These are phyloP conservation scores for Agrypnia vestita DNA, from an alignment of 1,140 invertebrate species.

Conservation along the genomic window DNA sequence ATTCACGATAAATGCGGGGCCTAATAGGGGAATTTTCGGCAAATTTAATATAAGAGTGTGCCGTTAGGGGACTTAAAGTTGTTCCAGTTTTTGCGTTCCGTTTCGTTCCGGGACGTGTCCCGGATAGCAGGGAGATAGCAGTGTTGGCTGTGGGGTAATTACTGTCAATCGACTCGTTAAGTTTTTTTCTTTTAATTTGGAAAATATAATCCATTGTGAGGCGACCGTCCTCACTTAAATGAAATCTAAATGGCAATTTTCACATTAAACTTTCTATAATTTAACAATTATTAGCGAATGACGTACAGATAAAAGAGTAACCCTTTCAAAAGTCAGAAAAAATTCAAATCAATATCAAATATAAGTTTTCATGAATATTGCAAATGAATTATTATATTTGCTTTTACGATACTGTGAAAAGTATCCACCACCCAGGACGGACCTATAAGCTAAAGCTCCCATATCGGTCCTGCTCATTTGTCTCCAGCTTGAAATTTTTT, in stretches of 20 bases:
- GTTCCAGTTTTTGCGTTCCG: not conserved
- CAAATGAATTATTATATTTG: no score
- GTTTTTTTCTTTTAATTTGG: not conserved
- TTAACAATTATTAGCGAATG: no score
- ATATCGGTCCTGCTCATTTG: no score
- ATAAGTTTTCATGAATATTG: no score
- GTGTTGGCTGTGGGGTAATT: not conserved
- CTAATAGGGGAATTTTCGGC: not conserved
- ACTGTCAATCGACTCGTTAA: conserved; percentile 4
- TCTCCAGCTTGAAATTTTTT: no score
- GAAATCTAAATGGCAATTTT: not conserved
- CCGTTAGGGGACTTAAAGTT: conserved; percentile 14
- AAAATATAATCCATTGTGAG: not conserved
- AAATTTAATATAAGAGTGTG: conserved; percentile 2
- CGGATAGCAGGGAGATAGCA: not conserved
- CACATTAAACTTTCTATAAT: not conserved
- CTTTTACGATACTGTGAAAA: no score
- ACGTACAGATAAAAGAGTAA: no score
- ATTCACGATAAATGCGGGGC: not conserved
- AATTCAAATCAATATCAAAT: no score
- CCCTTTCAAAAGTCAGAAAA: no score
- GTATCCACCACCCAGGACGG: no score
- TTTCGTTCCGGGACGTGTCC: not conserved
- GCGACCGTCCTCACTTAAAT: not conserved
- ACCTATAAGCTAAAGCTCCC: no score